Conservation (phyloP, 2,888 invertebrate species). For the Lydus trimaculatus region DNA sequence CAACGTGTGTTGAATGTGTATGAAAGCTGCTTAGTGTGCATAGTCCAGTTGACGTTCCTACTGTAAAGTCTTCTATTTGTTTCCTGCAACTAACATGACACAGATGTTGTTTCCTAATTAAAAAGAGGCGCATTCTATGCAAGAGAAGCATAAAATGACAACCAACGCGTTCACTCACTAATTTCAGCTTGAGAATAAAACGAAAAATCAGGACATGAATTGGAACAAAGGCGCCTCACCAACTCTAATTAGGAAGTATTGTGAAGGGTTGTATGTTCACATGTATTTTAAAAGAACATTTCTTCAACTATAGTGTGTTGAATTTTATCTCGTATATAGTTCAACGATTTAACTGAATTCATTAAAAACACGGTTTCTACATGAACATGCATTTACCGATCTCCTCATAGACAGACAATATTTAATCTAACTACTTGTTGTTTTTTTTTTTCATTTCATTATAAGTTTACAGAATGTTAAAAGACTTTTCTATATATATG, state of each 20-base stretch:
- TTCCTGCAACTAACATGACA: constrained; percentile 53
- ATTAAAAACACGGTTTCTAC: constrained; percentile 32
- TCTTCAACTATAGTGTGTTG: constrained; percentile 45
- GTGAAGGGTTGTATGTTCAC: constrained; percentile 49
- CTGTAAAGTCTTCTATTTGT: constrained; percentile 38
- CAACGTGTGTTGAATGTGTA: neutral
- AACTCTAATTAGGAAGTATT: constrained; percentile 53
- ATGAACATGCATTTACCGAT: neutral
- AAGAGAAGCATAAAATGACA: constrained; percentile 46
- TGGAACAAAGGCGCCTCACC: constrained; percentile 47
- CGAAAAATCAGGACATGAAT: constrained; percentile 47
- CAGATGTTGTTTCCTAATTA: constrained; percentile 60
- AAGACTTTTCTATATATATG: constrained; percentile 11
- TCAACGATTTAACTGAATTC: constrained; percentile 50
- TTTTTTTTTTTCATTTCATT: neutral
- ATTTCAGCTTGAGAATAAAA: constrained; percentile 46
- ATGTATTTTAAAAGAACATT: constrained; percentile 51
- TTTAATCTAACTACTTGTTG: neutral
- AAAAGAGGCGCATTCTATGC: constrained; percentile 51
- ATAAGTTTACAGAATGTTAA: constrained; percentile 1
- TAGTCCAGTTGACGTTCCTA: constrained; percentile 12
- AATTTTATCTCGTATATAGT: constrained; percentile 44
- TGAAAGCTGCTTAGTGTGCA: constrained; percentile 2
- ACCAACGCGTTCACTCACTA: constrained; percentile 49
- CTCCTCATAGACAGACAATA: neutral